Evolutionary conservation across 2,888 invertebrate genomes (phyloP).

Genomic region (Drosophila planitibia): DNA sequence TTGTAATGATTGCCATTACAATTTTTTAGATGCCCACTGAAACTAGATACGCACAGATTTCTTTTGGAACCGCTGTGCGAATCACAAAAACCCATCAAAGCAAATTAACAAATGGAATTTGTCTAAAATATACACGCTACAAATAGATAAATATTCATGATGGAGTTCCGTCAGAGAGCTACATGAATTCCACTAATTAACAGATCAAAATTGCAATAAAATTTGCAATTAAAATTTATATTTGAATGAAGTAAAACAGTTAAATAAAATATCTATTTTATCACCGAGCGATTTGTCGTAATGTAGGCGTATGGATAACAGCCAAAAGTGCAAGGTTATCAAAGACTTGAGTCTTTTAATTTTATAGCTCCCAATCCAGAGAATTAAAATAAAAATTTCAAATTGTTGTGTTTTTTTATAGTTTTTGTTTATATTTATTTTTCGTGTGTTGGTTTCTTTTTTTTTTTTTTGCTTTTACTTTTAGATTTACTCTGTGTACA

Average conservation of each 20-base stretch:
- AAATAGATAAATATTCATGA: conserved; percentile 72
- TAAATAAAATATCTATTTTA: not conserved
- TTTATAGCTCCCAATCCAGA: not conserved
- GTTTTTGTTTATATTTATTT: conserved; percentile 68
- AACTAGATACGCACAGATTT: conserved; percentile 55
- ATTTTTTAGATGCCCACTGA: conserved; percentile 45
- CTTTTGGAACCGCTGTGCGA: conserved; percentile 40
- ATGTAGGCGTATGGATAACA: conserved; percentile 7
- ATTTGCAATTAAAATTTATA: conserved; percentile 57
- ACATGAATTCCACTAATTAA: conserved; percentile 54
- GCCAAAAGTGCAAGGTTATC: conserved; percentile 1
- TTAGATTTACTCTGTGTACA: conserved; percentile 54
- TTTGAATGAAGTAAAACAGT: conserved; percentile 26
- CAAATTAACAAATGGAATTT: conserved; percentile 55
- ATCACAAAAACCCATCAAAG: conserved; percentile 53
- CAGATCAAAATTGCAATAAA: conserved; percentile 55
- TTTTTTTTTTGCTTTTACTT: conserved; percentile 37
- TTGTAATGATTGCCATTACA: conserved; percentile 49
- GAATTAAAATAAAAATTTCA: not conserved
- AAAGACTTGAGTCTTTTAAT: not conserved
- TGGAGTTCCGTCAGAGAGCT: conserved; percentile 41
- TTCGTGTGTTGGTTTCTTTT: conserved; percentile 44
- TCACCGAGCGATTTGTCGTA: not conserved
- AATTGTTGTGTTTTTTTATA: conserved; percentile 40
- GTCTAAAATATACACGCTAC: conserved; percentile 7